phyloP scores from a whole-genome alignment of 2,888 invertebrate species.

The Strigamia transsilvanica region DNA sequence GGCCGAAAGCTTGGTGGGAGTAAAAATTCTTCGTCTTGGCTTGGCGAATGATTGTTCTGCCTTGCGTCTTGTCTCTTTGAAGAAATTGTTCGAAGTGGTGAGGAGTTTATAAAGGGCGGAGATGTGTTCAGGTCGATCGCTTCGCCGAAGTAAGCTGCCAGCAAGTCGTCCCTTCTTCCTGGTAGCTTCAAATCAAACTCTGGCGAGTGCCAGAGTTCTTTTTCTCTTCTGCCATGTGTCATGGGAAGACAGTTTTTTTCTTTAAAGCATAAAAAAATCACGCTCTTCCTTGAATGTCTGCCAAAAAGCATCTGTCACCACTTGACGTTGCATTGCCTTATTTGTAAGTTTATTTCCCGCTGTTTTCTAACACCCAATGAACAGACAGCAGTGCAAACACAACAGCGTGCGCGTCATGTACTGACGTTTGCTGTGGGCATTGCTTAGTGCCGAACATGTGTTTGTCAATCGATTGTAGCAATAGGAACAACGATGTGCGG shows the following conservation, averaged over 20 bases:
- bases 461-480: background rate
- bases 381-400: background rate
- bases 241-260: background rate
- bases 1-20: background rate
- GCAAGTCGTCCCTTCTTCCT: conserved; percentile 17
- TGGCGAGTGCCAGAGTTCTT: conserved; percentile 11
- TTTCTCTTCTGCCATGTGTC: conserved; percentile 24
- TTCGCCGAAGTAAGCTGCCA: conserved; percentile 46
- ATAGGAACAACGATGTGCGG: too few relatives aligned
- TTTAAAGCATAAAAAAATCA: background rate
- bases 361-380: conserved; percentile 19
- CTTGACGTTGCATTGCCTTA: conserved; percentile 26
- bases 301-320: conserved; percentile 15
- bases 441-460: background rate
- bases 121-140: conserved; percentile 17
- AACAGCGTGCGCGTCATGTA: background rate
- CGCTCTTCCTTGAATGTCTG: background rate
- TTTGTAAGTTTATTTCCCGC: conserved; percentile 37
- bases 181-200: conserved; percentile 37
- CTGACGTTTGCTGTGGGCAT: background rate
- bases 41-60: conserved; percentile 1
- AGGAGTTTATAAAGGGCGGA: conserved; percentile 42
- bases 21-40: background rate
- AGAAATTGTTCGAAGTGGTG: conserved; percentile 11
- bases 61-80: conserved; percentile 1